Evolutionary conservation across 2,113 vertebrate genomes (phyloP), one percentile per base, ranked within the genome.

Genomic region (Lathamus discolor): DNA sequence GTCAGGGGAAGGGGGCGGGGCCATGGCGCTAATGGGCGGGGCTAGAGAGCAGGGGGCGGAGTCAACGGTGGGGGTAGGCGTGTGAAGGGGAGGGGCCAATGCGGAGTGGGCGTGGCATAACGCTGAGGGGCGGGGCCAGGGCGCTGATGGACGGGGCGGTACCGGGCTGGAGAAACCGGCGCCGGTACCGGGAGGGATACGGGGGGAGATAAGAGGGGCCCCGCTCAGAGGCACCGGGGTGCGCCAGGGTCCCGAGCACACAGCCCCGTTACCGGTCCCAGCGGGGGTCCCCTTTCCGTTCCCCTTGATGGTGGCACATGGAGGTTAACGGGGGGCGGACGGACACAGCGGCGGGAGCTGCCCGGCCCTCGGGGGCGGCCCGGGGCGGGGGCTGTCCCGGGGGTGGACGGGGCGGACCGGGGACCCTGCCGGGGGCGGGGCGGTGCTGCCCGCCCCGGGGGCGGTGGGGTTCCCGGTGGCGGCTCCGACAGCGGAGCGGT

Each of bases 401-500:
- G n/a, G n/a, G 64, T 41, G 84, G 67, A 48, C 41, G 39, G 64
- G 81, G 54, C n/a, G 73, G 66, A 37, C 46, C 63, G 51, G 72
- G 51, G 77, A n/a, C 46, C 37, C 17, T 54, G 31, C 41, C 46
- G 67, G 28, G 68, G 82, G 81, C 74, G 73, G 82, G 43, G 81
- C 74, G 57, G 67, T 23, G 64, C 75, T 86, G 75, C 61, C 80
- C 55, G 18, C 29, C 64, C 77, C 67, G 51, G 69, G 72, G 73
- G 57, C 74, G 39, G 24, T 48, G 73, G 81, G 86, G 48, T 24
- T 39, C 35, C 68, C 20, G 61, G 68, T 74, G 90, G 87, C 55
- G 83, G 91, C 68, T 93, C 75, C 78, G 37, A 66, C 64, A 67
- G 33, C 61, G 74, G 73, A 52, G 84, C 90, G 54, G 93, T 91